These are phyloP conservation scores for Platyscapa corneri DNA, from an alignment of 1,140 invertebrate species.

Conservation along the genomic window DNA sequence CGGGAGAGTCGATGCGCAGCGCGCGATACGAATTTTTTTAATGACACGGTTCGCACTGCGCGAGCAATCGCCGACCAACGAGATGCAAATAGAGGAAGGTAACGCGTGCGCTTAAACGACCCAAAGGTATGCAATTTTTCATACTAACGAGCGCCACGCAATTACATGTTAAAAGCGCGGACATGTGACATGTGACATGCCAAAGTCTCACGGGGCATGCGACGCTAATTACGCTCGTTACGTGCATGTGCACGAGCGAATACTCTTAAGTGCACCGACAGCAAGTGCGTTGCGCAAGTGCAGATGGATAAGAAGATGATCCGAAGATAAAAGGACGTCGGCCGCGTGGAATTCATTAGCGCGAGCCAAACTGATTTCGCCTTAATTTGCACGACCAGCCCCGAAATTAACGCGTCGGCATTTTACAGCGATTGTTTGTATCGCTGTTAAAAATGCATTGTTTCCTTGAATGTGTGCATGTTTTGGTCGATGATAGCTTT, in stretches of 20 bases:
- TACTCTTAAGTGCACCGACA: background rate
- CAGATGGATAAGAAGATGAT: background rate
- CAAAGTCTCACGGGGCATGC: slow-evolving; percentile 27
- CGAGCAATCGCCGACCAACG: background rate
- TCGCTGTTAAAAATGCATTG: background rate
- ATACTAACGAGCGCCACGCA: slow-evolving; percentile 18
- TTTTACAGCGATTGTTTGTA: background rate
- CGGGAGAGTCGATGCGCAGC: too few relatives aligned
- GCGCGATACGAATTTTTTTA: background rate
- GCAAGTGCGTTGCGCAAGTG: background rate
- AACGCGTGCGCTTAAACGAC: slow-evolving; percentile 27
- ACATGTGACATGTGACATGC: slow-evolving; percentile 18
- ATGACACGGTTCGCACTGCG: background rate
- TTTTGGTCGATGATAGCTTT: too few relatives aligned
- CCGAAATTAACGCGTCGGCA: background rate
- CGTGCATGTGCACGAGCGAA: background rate
- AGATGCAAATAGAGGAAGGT: slow-evolving; percentile 14
- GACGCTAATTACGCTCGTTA: slow-evolving; percentile 13
- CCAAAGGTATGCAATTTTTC: slow-evolving; percentile 17
- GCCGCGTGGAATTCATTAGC: background rate
- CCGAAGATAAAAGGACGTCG: background rate
- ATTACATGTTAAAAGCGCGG: slow-evolving; percentile 26
- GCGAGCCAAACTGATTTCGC: background rate
- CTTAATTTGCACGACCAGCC: background rate
- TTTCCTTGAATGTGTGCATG: background rate